These are phyloP conservation scores for Acrossocheilus fasciatus DNA, from an alignment of 2,797 vertebrate species.

Conservation along the genomic window DNA sequence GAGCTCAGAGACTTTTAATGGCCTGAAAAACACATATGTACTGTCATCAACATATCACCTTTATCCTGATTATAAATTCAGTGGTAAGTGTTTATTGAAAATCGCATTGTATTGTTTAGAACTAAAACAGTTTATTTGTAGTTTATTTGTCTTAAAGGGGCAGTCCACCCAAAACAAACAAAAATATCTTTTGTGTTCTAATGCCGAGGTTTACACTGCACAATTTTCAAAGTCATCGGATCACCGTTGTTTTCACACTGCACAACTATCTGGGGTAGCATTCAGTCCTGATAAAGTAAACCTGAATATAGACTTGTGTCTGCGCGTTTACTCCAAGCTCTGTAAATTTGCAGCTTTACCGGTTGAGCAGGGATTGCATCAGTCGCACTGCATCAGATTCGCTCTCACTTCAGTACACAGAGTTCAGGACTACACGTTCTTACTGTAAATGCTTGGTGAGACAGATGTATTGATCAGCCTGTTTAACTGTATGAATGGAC, in stretches of 20 bases:
- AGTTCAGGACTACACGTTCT: neutral
- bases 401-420: conserved; percentile 41
- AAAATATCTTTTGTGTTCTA: too few species aligned
- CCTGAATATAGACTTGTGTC: neutral
- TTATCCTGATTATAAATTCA: neutral
- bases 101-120: neutral
- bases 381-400: conserved; percentile 47
- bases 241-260: too few species aligned
- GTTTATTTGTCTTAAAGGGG: neutral
- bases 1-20: neutral
- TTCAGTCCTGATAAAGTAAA: too few species aligned
- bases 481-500: neutral
- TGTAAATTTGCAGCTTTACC: conserved; percentile 55
- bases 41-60: neutral
- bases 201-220: too few species aligned
- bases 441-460: too few species aligned
- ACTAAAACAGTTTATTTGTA: too few species aligned
- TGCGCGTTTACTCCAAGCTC: neutral
- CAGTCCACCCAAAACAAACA: too few species aligned
- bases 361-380: conserved; percentile 65
- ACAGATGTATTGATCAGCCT: too few species aligned
- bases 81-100: neutral
- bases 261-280: too few species aligned
- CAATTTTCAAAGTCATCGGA: too few species aligned
- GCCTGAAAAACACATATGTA: neutral